Base-by-base conservation (phyloP, 2,797 vertebrate species). In the Microctenopoma lineatum region DNA sequence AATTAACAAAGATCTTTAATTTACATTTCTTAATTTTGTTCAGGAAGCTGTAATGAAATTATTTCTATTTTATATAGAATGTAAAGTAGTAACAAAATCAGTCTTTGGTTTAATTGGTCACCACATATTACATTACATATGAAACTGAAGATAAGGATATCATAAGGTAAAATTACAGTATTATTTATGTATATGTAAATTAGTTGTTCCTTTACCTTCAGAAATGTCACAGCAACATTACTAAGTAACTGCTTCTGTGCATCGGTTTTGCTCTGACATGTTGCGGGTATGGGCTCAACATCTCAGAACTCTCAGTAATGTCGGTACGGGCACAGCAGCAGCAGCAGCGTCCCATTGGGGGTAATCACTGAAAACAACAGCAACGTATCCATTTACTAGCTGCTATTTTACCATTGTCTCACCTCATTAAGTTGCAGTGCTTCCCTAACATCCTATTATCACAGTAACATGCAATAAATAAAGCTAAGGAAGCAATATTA, bases 391-490 rank as follows among this genome's bases (percentile, higher is more conserved):
- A 85, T 89, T 85, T 81, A 73, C 67, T 53, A 55, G 64, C 70
- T 57, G 59, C 88, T 84, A 84, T 87, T 87, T 87, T 73, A 83
- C 70, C 47, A 58, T 80, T 79, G 80, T 83, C 73, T 77, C 79
- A 87, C 80, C 80, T 85, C 80, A 88, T 89, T 90, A 86, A 61
- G 69, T 56, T 68, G 36, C 78, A 79, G 79, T 79, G 84, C 80
- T 75, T 83, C 75, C 72, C 66, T 83, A 71, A 83, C 79, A 77
- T 84, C 75, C 79, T 76, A 84, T 90, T 84, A 86, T 80, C 79
- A 81, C 75, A 81, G 58, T 70, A 81, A 68, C 70, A 61, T 73
- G 59, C 79, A 78, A 84, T 85, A 87, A 90, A 87, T 86, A 87
- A 87, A 77, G 64, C 70, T 68, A 80, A 73, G 64, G 74, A 84